Evolutionary conservation across 2,888 invertebrate species (phyloP), one percentile per base, ranked within the genome.

Genomic region (Conomelus anceps): DNA sequence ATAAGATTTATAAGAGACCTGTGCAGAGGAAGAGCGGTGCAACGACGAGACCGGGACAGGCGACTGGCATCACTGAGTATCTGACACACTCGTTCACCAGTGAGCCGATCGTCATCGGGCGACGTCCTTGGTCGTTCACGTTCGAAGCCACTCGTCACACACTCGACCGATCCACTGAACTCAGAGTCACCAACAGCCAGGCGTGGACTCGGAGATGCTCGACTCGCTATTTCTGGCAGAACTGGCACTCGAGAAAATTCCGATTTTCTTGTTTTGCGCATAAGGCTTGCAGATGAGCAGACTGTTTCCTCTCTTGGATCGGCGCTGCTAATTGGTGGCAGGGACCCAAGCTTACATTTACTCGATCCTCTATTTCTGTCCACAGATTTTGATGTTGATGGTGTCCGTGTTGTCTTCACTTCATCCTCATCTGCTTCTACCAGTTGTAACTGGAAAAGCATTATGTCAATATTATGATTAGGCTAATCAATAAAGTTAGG

Each of bases 231-330:
- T 88, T 90, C 89, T 20, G 91, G 91, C 23, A 91, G 89, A 88
- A 91, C 90, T 26, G 91, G 91, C 87, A 91, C 89, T 86, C 90
- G 88, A 84, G 91, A 90, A 26, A 91, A 91, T n/a, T 86, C 86
- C 23, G 86, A 9, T 26, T 23, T 86, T 86, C 86, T 22, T 0
- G 86, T 86, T 86, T 86, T 86, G 22, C 86, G 23, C 24, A 86
- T 6, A 20, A 63, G 63, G n/a, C 63, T 63, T 20, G 63, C 63
- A n/a, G 63, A 63, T n/a, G 20, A 20, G n/a, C 63, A 63, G 3
- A 63, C 63, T 20, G 1, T 63, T n/a, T 63, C 63, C 0, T 63
- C 63, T 63, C 63, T 20, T n/a, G 63, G 4, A 6, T 63, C 63
- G 6, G n/a, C 4, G n/a, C 63, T 63, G 7, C n/a, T 20, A n/a